phyloP scores from a whole-genome alignment of 2,888 invertebrate genomes.

The Elgonia sp. region DNA sequence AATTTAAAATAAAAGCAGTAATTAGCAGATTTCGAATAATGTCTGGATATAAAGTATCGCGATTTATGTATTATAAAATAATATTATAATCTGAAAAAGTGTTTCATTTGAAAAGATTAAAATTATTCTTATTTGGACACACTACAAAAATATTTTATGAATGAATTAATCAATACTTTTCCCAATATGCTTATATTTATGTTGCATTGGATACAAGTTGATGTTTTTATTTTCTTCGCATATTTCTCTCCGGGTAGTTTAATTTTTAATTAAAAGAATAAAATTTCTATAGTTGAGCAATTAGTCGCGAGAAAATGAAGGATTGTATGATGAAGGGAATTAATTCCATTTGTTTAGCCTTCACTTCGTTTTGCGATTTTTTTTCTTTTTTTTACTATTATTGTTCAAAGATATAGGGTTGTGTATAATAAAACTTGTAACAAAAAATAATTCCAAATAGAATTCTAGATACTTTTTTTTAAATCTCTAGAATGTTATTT shows the following conservation, averaged over 20 bases:
- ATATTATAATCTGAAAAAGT: not conserved
- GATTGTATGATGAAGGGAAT: constrained; percentile 7
- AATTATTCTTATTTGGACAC: not conserved
- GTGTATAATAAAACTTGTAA: not conserved
- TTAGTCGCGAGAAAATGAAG: constrained; percentile 14
- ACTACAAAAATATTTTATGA: constrained; percentile 24
- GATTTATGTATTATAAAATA: not conserved
- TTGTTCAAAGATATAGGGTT: not conserved
- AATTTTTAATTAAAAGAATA: constrained; percentile 38
- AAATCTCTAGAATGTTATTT: too few relatives aligned
- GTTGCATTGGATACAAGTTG: constrained; percentile 1
- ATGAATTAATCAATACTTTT: constrained; percentile 28
- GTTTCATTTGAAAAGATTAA: not conserved
- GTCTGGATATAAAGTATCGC: too few relatives aligned
- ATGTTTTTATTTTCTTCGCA: constrained; percentile 30
- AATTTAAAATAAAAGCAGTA: too few relatives aligned
- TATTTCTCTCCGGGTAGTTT: constrained; percentile 31
- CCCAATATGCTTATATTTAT: constrained; percentile 10
- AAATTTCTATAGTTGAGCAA: constrained; percentile 21
- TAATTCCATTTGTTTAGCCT: constrained; percentile 4
- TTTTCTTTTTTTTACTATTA: not conserved
- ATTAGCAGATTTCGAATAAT: too few relatives aligned
- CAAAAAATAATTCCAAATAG: too few relatives aligned
- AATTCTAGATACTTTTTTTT: too few relatives aligned
- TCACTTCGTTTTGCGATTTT: not conserved